A percentile compares a stretch with the other conserved stretches of the same genome.
Conservation (phyloP, 2,113 vertebrate species). For the Gymnorhina tibicen region DNA sequence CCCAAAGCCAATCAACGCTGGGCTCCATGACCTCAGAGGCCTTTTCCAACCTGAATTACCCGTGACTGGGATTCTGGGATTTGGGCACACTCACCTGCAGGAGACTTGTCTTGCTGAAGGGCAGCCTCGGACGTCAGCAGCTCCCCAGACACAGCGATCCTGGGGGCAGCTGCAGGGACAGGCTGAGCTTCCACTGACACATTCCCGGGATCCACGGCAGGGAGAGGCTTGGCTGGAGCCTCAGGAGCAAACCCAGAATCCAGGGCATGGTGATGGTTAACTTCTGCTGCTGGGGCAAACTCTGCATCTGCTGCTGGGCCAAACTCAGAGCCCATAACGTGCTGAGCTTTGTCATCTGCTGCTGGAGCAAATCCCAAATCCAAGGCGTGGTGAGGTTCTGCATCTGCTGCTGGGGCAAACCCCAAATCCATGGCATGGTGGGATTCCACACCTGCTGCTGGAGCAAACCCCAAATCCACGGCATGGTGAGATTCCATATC, state of each 20-base stretch:
- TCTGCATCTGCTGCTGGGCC: neutral
- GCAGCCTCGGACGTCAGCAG: neutral
- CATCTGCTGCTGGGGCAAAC: accelerated
- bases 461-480: accelerated
- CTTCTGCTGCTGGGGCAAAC: neutral
- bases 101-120: neutral
- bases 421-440: accelerated
- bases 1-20: accelerated
- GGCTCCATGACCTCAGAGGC: neutral
- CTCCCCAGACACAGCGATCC: neutral
- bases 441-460: accelerated
- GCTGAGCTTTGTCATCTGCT: neutral
- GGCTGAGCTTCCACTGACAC: neutral
- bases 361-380: neutral
- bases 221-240: neutral
- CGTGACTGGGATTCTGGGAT: accelerated
- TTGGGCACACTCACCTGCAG: conserved; percentile 15
- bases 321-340: accelerated
- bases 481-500: accelerated
- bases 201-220: neutral
- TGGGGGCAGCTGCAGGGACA: neutral
- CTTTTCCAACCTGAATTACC: accelerated
- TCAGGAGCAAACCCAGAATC: neutral
- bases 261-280: neutral
- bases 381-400: accelerated